phyloP scores from a whole-genome alignment of 2,797 vertebrate genomes.

The Poecile montanus region DNA sequence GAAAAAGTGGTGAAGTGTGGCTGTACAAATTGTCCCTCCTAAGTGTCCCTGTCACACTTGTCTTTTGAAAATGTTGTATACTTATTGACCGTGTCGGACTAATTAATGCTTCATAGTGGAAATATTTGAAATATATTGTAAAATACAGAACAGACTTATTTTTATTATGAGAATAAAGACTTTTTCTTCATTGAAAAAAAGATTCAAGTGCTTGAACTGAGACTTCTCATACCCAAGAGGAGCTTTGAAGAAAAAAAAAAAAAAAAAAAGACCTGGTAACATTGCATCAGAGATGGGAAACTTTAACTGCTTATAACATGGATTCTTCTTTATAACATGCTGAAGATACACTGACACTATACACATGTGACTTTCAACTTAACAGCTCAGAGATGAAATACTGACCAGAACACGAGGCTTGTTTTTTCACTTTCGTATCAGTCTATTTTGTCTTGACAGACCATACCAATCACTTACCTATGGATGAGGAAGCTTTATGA shows the following conservation, averaged over 20 bases:
- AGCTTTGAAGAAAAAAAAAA: constrained; percentile 62
- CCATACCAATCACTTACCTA: constrained; percentile 22
- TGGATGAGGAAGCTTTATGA: constrained; percentile 50
- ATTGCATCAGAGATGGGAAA: constrained; percentile 40
- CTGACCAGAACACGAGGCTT: constrained; percentile 6
- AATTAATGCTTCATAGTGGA: constrained; percentile 92
- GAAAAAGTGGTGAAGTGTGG: constrained; percentile 98
- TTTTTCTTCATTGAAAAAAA: constrained; percentile 81
- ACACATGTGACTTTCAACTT: constrained; percentile 17
- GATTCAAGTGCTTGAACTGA: constrained; percentile 78
- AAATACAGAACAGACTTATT: constrained; percentile 99
- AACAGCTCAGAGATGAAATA: constrained; percentile 3
- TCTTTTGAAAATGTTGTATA: constrained; percentile 67
- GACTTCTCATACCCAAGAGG: constrained; percentile 72
- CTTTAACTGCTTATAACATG: constrained; percentile 51
- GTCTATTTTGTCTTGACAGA: constrained; percentile 31
- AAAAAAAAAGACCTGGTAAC: constrained; percentile 46
- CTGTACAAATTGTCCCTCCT: constrained; percentile 91
- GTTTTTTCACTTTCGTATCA: constrained; percentile 5
- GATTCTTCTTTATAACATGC: constrained; percentile 62
- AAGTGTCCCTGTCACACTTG: constrained; percentile 66
- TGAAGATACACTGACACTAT: constrained; percentile 63
- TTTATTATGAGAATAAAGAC: constrained; percentile 97
- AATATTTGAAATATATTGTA: constrained; percentile 99
- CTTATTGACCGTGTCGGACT: constrained; percentile 88